phyloP scores from a whole-genome alignment of 1,140 invertebrate genomes.

The Megathymus violae region DNA sequence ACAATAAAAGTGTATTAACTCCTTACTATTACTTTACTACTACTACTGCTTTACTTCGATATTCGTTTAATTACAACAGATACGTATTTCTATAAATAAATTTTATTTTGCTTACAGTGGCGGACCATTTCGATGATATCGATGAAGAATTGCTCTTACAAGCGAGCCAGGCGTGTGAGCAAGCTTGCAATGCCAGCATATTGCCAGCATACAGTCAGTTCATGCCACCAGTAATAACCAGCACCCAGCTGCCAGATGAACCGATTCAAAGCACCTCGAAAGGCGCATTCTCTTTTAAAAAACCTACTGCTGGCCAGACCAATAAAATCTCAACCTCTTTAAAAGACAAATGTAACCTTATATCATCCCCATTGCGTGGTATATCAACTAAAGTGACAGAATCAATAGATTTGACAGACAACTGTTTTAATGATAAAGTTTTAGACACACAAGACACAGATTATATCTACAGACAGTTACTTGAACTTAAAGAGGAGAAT shows the following conservation, averaged over 20 bases:
- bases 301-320: conserved; percentile 46
- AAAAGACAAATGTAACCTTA: conserved; percentile 61
- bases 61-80: neutral
- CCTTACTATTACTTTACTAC: too few species aligned
- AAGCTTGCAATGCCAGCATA: conserved; percentile 56
- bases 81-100: too few species aligned
- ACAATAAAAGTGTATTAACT: too few species aligned
- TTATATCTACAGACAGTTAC: conserved; percentile 56
- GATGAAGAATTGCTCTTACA: conserved; percentile 77
- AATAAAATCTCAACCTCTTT: conserved; percentile 53
- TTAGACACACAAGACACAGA: conserved; percentile 56
- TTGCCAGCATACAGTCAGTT: conserved; percentile 67
- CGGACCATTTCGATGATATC: conserved; percentile 56
- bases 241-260: conserved; percentile 52
- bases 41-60: neutral
- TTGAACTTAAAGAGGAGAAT: conserved; percentile 71
- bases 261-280: conserved; percentile 57
- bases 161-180: conserved; percentile 76
- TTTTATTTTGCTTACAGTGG: conserved; percentile 40
- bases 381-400: conserved; percentile 52
- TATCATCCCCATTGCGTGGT: conserved; percentile 67
- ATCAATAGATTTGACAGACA: conserved; percentile 49
- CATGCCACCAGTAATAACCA: conserved; percentile 66
- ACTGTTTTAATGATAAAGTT: conserved; percentile 59
- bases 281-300: conserved; percentile 61